Conservation (phyloP, 1,140 invertebrate species). For the Drosophila triauraria region DNA sequence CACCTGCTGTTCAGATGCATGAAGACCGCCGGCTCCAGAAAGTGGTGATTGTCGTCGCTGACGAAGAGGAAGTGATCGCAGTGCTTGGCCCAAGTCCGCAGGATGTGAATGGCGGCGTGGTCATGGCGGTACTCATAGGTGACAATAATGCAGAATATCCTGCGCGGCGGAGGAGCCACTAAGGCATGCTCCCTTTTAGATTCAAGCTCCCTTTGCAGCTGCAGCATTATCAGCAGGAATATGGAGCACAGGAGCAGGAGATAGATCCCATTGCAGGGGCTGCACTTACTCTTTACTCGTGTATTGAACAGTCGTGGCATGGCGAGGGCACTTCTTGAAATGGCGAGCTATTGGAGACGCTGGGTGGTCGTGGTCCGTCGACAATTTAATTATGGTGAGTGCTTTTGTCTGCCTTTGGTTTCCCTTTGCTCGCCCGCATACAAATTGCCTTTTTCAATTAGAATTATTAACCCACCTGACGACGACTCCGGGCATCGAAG, state of each 20-base stretch:
- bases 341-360: conserved; percentile 10
- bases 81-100: conserved; percentile 57
- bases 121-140: conserved; percentile 45
- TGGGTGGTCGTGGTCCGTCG: conserved; percentile 25
- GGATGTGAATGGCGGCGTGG: conserved; percentile 35
- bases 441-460: conserved; percentile 83
- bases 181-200: no score
- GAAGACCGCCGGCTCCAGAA: conserved; percentile 61
- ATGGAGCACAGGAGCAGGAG: conserved; percentile 27
- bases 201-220: not conserved
- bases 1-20: conserved; percentile 46
- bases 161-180: not conserved
- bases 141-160: conserved; percentile 67
- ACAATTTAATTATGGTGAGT: conserved; percentile 82
- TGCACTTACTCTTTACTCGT: conserved; percentile 64
- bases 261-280: conserved; percentile 41
- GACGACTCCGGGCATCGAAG: conserved; percentile 29
- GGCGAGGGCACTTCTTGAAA: conserved; percentile 43
- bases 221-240: conserved; percentile 20
- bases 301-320: conserved; percentile 57
- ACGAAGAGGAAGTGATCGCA: conserved; percentile 69
- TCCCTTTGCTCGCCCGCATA: conserved; percentile 61
- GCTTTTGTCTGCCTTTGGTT: conserved; percentile 63
- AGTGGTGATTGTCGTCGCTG: conserved; percentile 54
- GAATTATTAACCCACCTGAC: conserved; percentile 75